These are phyloP conservation scores for Solen grandis DNA, from an alignment of 1,140 invertebrate genomes.

Conservation along the genomic window DNA sequence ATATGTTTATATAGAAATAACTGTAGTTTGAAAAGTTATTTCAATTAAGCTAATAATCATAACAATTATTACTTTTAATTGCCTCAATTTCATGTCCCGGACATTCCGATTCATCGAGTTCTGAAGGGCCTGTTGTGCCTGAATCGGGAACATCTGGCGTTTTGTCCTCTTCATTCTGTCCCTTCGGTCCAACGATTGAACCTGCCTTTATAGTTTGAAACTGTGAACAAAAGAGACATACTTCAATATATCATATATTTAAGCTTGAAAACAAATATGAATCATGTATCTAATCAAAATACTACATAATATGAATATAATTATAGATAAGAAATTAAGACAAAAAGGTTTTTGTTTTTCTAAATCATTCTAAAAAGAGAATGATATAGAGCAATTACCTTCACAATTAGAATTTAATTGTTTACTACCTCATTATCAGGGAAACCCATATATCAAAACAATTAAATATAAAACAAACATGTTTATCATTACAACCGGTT, in stretches of 20 bases:
- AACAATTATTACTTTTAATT: conserved; percentile 22
- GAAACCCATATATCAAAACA: not conserved
- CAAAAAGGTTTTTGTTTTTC: not conserved
- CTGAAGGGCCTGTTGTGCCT: not conserved
- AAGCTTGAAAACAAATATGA: too few relatives aligned
- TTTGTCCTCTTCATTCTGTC: conserved; percentile 47
- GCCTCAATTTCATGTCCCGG: conserved; percentile 23
- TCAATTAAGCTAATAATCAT: too few relatives aligned
- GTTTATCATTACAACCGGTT: not conserved
- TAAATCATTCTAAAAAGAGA: too few relatives aligned
- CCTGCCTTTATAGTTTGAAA: conserved; percentile 42
- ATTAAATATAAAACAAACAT: not conserved
- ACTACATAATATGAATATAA: not conserved
- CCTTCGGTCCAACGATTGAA: conserved; percentile 45
- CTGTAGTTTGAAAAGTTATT: too few relatives aligned
- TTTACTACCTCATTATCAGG: not conserved
- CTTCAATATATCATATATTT: too few relatives aligned
- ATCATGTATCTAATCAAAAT: too few relatives aligned
- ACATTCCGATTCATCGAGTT: conserved; percentile 13
- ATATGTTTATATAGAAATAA: too few relatives aligned
- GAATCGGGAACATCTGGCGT: conserved; percentile 34
- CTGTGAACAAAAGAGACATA: conserved; percentile 29
- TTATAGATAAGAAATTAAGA: not conserved
- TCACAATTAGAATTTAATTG: not conserved
- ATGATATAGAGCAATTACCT: not conserved